Percentiles rank a stretch among this genome's conserved stretches.
Conservation (phyloP, 2,888 invertebrate genomes). For the Drosophila demipolita region DNA sequence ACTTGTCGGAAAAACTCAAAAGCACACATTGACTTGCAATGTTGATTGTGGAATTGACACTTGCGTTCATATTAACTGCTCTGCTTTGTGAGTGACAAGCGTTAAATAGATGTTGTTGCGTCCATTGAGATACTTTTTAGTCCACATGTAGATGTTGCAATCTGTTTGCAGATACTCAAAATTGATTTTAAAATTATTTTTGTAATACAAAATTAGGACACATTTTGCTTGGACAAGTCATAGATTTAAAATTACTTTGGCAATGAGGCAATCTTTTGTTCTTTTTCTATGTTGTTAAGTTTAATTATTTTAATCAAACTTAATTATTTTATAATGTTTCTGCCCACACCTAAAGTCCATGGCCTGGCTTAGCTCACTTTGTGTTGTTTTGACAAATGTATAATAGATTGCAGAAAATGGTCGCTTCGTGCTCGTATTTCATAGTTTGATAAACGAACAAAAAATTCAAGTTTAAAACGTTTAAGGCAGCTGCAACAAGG, state of each 20-base stretch:
- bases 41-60: constrained; percentile 33
- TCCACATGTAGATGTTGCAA: neutral
- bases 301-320: constrained; percentile 8
- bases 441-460: constrained; percentile 22
- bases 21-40: constrained; percentile 55
- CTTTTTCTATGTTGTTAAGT: neutral
- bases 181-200: constrained; percentile 3
- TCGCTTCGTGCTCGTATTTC: constrained; percentile 56
- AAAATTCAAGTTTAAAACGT: constrained; percentile 73
- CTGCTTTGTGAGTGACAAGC: constrained; percentile 24
- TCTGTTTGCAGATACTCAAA: neutral
- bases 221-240: constrained; percentile 1
- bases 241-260: neutral
- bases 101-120: constrained; percentile 41
- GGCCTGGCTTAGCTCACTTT: constrained; percentile 28
- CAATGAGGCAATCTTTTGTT: neutral
- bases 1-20: constrained; percentile 70
- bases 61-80: constrained; percentile 19
- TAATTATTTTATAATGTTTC: constrained; percentile 10
- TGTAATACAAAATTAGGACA: neutral
- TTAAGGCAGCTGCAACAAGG: constrained; percentile 62
- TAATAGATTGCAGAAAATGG: constrained; percentile 49
- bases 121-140: constrained; percentile 1
- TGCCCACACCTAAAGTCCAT: constrained; percentile 15
- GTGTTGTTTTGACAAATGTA: constrained; percentile 51